Evolutionary conservation across 2,113 vertebrate genomes (phyloP).

Genomic region (Pteronura brasiliensis): DNA sequence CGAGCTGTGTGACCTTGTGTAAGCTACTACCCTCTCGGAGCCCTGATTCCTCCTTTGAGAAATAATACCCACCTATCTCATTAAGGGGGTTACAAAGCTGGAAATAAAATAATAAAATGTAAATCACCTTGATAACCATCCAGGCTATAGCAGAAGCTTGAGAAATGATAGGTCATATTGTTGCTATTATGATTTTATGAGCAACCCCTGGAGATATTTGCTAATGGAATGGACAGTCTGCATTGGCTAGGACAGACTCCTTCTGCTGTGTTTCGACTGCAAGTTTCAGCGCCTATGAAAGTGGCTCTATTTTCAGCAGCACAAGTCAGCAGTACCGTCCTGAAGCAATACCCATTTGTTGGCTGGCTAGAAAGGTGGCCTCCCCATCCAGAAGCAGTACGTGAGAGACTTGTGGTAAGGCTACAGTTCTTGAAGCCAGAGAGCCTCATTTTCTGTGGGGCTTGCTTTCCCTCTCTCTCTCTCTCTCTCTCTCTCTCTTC

Average conservation of each 20-base stretch:
- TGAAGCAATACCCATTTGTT: not conserved
- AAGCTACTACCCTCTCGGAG: not conserved
- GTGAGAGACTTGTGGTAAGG: not conserved
- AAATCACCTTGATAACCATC: not conserved
- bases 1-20: not conserved
- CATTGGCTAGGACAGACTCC: not conserved
- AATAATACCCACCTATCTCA: not conserved
- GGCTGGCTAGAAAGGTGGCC: not conserved
- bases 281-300: conserved; percentile 12
- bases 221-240: not conserved
- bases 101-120: not conserved
- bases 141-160: not conserved
- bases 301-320: not conserved
- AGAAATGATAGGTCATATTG: not conserved
- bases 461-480: not conserved
- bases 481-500: not conserved
- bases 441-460: not conserved
- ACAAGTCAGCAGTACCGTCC: not conserved
- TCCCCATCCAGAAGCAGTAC: not conserved
- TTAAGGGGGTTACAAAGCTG: not conserved
- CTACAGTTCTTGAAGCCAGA: not conserved
- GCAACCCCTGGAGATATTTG: not conserved
- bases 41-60: not conserved
- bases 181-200: not conserved
- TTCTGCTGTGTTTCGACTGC: not conserved